Evolutionary conservation across 2,888 invertebrate genomes (phyloP).

Genomic region (Agrochola lota): DNA sequence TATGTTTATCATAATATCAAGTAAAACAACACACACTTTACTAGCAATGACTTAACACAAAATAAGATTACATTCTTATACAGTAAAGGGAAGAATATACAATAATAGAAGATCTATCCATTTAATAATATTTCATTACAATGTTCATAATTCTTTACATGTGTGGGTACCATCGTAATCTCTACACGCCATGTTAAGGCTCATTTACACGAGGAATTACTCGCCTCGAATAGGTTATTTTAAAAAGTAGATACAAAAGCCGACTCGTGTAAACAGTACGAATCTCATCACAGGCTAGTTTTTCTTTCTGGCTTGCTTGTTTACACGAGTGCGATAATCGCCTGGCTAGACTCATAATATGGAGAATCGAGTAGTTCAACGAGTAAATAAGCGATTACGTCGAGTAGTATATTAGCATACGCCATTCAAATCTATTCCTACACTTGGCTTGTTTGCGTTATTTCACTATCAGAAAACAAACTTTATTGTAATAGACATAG

Average conservation of each 20-base stretch:
- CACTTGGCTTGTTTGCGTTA: background rate
- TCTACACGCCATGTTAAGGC: background rate
- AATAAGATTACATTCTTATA: constrained; percentile 9
- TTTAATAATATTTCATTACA: background rate
- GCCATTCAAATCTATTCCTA: background rate
- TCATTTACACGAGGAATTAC: constrained; percentile 2
- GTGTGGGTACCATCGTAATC: constrained; percentile 22
- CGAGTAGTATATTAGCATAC: background rate
- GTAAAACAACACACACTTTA: background rate
- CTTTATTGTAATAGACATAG: background rate
- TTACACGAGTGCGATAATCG: background rate
- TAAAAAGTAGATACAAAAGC: too few relatives aligned
- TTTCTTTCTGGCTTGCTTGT: background rate
- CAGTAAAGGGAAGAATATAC: background rate
- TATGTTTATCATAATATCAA: background rate
- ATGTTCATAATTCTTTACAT: constrained; percentile 11
- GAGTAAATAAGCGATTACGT: background rate
- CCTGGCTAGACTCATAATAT: too few relatives aligned
- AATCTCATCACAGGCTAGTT: background rate
- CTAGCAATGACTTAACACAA: background rate
- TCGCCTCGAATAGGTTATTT: background rate
- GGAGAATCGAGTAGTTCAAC: background rate
- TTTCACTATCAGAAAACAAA: background rate
- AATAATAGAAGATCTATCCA: constrained; percentile 1
- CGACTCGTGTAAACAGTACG: background rate